Percentiles rank a stretch among this genome's conserved stretches.
These are phyloP conservation scores for Phasia obesa DNA, from an alignment of 2,888 invertebrate genomes.

Conservation along the genomic window DNA sequence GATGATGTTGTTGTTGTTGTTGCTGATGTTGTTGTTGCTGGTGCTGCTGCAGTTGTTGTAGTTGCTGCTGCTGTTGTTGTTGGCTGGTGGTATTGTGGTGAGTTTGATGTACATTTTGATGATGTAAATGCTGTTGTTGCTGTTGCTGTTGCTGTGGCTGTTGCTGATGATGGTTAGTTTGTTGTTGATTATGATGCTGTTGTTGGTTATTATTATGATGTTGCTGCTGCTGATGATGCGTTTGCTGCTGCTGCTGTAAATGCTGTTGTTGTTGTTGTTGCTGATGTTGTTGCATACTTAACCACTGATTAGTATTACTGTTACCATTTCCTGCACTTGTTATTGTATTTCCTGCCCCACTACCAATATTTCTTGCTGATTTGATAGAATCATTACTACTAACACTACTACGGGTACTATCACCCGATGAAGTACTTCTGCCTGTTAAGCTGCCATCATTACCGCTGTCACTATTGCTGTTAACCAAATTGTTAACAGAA, in stretches of 20 bases:
- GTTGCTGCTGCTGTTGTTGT: conserved; percentile 74
- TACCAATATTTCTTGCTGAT: conserved; percentile 68
- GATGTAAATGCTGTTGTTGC: conserved; percentile 71
- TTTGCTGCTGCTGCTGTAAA: conserved; percentile 70
- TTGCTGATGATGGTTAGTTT: conserved; percentile 69
- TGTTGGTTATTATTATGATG: conserved; percentile 73
- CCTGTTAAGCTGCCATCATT: conserved; percentile 65
- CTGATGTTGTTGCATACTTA: conserved; percentile 71
- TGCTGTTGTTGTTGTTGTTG: conserved; percentile 70
- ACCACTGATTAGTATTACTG: conserved; percentile 69
- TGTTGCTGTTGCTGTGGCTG: conserved; percentile 73
- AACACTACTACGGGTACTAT: conserved; percentile 75
- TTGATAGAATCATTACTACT: conserved; percentile 76
- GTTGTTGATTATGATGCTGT: conserved; percentile 70
- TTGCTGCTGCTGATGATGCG: conserved; percentile 70
- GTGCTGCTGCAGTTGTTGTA: conserved; percentile 72
- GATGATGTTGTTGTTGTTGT: conserved; percentile 70
- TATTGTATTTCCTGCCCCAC: conserved; percentile 50
- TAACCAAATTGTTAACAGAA: conserved; percentile 68
- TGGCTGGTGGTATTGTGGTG: conserved; percentile 74
- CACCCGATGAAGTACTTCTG: conserved; percentile 69
- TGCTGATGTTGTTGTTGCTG: conserved; percentile 69
- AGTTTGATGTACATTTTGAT: conserved; percentile 72
- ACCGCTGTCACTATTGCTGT: conserved; percentile 64
- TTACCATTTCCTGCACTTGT: conserved; percentile 53